Conservation (phyloP, 2,888 invertebrate species). For the Scaptomyza cyrtandrae region DNA sequence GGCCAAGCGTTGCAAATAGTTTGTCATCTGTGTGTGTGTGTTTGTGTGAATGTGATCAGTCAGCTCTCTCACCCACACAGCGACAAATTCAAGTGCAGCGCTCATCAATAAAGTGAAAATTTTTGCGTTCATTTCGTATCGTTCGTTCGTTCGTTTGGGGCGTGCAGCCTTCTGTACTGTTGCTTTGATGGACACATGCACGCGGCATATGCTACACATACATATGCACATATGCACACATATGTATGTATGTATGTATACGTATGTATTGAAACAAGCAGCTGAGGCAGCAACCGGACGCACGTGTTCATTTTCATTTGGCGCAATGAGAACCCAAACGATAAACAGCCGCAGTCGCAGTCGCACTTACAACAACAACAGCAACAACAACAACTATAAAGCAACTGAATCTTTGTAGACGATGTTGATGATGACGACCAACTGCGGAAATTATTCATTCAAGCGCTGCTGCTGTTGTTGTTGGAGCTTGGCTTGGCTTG, state of each 20-base stretch:
- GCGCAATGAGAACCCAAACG: slow-evolving; percentile 75
- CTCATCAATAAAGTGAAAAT: slow-evolving; percentile 78
- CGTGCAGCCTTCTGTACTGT: slow-evolving; percentile 51
- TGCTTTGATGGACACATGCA: slow-evolving; percentile 57
- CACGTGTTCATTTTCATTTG: slow-evolving; percentile 83
- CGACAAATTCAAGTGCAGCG: slow-evolving; percentile 70
- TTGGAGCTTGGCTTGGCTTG: too few relatives aligned
- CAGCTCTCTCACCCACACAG: slow-evolving; percentile 48
- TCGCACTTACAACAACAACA: slow-evolving; percentile 35
- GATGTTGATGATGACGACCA: slow-evolving; percentile 49
- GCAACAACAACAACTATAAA: slow-evolving; percentile 33
- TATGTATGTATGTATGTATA: slow-evolving; percentile 17
- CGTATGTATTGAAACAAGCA: slow-evolving; percentile 26
- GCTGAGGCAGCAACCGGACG: slow-evolving; percentile 78
- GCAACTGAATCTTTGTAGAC: slow-evolving; percentile 69
- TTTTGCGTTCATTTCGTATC: slow-evolving; percentile 31
- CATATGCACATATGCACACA: slow-evolving; percentile 13
- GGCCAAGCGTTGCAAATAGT: slow-evolving; percentile 70
- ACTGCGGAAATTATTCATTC: slow-evolving; percentile 77
- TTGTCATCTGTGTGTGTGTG: slow-evolving; percentile 34
- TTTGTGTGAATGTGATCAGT: slow-evolving; percentile 34
- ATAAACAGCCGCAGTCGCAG: slow-evolving; percentile 65
- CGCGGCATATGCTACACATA: slow-evolving; percentile 50
- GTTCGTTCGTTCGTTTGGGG: slow-evolving; percentile 50
- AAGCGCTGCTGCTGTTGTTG: slow-evolving; percentile 55